Evolutionary conservation across 2,797 vertebrate genomes (phyloP), one percentile per base, ranked within the genome.

Genomic region (Anabacerthia variegaticeps): DNA sequence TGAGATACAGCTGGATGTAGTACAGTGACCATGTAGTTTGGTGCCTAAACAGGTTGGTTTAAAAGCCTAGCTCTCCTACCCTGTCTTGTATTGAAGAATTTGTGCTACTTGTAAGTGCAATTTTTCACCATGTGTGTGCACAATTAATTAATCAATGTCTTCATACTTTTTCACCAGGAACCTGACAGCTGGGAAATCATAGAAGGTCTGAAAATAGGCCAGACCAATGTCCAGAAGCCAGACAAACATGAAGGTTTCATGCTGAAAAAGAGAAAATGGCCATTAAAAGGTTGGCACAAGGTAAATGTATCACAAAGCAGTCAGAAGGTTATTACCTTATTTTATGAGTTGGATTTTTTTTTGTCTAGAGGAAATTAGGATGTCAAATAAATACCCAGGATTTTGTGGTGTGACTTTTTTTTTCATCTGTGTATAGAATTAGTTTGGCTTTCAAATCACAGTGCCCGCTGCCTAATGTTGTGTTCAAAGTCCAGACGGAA

Each of bases 211-310:
- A 99, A 99, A 98, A 99, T 99, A 89, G 99, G 99, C 85, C 99
- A 99, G 95, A 99, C 99, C 93, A 99, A 99, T 93, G 98, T 99
- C 93, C 99, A 99, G 97, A 99, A 99, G 96, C 99, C 99, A 92
- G 99, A 99, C 91, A 99, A 99, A 97, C 99, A 99, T 43, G 99
- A 99, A 97, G 99, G 99, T 37, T 99, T 99, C 96, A 99, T 99
- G 99, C 97, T 99, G 97, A 99, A 99, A 98, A 99, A 99, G 97
- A 98, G 99, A 97, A 99, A 99, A 98, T 99, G 99, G 99, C 99
- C 99, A 51, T 98, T 99, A 95, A 99, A 99, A 98, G 99, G 99
- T 88, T 99, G 99, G 99, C 99, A 99, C 98, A 99, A 99, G 99
- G 99, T 99, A 98, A 97, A 62, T 13, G 11, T 84, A 56, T 85